A percentile compares a stretch with the other conserved stretches of the same genome.
Evolutionary conservation across 37 sponge, comb jelly and placozoan genomes (phyloP).

Genomic region (Tethya wilhelma): DNA sequence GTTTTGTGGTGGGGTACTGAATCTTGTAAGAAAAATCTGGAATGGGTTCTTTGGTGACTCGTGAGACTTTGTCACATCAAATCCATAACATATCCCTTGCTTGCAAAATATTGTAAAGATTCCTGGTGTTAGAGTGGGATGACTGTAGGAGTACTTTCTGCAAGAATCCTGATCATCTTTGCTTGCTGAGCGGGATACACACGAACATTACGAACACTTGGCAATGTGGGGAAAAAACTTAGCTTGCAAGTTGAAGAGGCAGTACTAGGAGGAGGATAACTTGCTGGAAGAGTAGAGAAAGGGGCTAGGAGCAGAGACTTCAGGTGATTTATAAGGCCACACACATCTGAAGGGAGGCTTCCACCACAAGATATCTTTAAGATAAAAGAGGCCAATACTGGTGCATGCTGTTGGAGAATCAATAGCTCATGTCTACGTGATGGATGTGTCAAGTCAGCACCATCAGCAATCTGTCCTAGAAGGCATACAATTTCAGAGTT

Average conservation of each 20-base stretch:
- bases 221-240: not conserved
- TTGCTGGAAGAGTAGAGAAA: not conserved
- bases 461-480: not conserved
- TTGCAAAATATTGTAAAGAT: constrained; percentile 51
- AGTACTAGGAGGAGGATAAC: not conserved
- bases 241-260: not conserved
- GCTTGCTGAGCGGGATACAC: not conserved
- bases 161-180: constrained; percentile 7
- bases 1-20: not conserved
- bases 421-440: not conserved
- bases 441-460: not conserved
- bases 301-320: not conserved
- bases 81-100: constrained; percentile 58
- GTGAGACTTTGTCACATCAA: constrained; percentile 30
- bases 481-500: not conserved
- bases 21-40: constrained; percentile 15
- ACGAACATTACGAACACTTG: not conserved
- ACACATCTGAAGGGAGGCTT: not conserved
- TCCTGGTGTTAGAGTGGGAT: constrained; percentile 41
- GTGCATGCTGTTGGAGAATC: not conserved
- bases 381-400: not conserved
- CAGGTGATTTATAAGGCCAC: not conserved
- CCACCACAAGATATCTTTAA: not conserved
- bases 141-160: not conserved
- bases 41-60: constrained; percentile 49